A percentile compares a stretch with the other conserved stretches of the same genome.
These are phyloP conservation scores for Idaea biselata DNA, from an alignment of 2,888 invertebrate genomes.

Conservation along the genomic window DNA sequence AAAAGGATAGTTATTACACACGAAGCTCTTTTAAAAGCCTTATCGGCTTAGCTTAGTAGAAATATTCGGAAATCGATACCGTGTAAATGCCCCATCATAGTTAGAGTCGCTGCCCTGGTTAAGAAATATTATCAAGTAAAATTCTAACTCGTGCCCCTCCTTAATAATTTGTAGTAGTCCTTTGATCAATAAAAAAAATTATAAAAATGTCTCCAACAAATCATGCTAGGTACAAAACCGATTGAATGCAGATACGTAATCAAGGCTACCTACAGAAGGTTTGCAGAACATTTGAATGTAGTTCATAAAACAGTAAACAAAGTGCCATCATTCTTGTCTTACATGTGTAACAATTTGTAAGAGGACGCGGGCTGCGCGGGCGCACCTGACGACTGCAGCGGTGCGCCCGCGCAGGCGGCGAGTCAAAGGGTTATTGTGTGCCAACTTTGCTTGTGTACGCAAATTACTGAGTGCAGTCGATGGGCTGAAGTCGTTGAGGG, in stretches of 20 bases:
- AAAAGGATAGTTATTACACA: too few relatives aligned
- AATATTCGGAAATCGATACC: too few relatives aligned
- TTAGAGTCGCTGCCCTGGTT: too few relatives aligned
- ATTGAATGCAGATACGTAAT: background rate
- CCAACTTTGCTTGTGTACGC: slow-evolving; percentile 28
- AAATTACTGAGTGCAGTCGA: slow-evolving; percentile 30
- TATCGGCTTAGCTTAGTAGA: too few relatives aligned
- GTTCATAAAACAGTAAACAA: slow-evolving; percentile 9
- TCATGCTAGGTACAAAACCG: background rate
- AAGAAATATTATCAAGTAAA: too few relatives aligned
- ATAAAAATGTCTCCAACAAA: background rate
- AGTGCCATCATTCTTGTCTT: slow-evolving; percentile 29
- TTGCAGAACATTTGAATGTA: background rate
- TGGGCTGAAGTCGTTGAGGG: background rate
- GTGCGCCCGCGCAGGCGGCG: slow-evolving; percentile 32
- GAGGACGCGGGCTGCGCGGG: slow-evolving; percentile 11
- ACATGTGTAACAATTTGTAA: slow-evolving; percentile 30
- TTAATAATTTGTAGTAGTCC: too few relatives aligned
- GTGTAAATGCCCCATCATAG: too few relatives aligned
- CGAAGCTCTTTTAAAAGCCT: too few relatives aligned
- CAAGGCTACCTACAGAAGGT: background rate
- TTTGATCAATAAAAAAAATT: background rate
- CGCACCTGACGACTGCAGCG: slow-evolving; percentile 17
- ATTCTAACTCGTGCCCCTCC: too few relatives aligned
- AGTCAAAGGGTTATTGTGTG: slow-evolving; percentile 54